Base-by-base conservation (phyloP, 2,113 vertebrate species). In the Aphyosemion australe region DNA sequence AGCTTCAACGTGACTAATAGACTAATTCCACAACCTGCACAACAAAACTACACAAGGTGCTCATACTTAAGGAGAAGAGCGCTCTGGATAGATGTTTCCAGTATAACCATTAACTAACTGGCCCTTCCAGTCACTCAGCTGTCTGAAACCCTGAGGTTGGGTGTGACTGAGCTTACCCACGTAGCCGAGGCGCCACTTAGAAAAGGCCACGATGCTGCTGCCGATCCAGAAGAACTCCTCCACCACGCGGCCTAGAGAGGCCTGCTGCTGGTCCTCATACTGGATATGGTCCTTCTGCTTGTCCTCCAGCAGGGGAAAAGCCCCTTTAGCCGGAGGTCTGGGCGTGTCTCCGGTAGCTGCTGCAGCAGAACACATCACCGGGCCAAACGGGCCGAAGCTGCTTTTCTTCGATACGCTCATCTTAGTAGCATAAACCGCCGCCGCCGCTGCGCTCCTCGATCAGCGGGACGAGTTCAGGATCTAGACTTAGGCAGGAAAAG, bases 161-260 rank as follows among this genome's bases (percentile, higher is more conserved):
- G 7, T 60, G 9, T 39, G 13, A 45, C 39, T 13, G 31, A n/a
- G 51, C 96, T 95, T 94, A 97, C 96, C 96, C 80, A 95, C 84
- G 18, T 88, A 93, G 31, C 94, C 93, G 0, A 95, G 87, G 74
- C 89, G 95, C 94, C 95, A 95, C 18, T 72, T 83, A 0, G 93
- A 93, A 8, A 91, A 92, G 2, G 93, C 78, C 1, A 92, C 88
- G 16, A 95, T 89, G 12, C 90, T 94, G 62, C 87, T 92, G 9
- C 92, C 92, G n/a, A 94, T 92, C 94, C 95, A 94, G 85, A 96
- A 94, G 69, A 94, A 92, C 4, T 92, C 94, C 54, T 95, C 94
- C 0, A 93, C 89, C 80, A 94, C 78, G 1, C 72, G 64, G 34
- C 91, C 90, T 61, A 92, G 80, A 0, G 90, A 83, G 46, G 88